Base-by-base conservation (phyloP, 2,113 vertebrate genomes). In the Gadus chalcogrammus region DNA sequence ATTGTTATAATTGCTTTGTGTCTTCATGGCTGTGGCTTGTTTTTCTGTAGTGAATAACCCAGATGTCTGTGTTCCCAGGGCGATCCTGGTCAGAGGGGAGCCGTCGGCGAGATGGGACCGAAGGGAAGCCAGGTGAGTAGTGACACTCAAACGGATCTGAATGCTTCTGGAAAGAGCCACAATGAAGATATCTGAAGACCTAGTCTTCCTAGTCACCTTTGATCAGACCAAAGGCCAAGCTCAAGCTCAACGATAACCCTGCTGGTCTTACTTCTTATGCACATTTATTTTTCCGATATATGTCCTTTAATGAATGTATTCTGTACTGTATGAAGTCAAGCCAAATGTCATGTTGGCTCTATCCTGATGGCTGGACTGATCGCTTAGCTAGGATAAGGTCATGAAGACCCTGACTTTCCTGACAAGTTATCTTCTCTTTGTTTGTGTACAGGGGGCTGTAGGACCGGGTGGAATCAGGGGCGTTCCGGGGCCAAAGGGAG, bases 401-500 rank as follows among this genome's bases (percentile, higher is more conserved):
- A 7, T 35, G 31, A 35, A 35, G 31, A 35, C 31, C 5, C 31
- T 0, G 31, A 35, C 31, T 22, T 61, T 22, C 53, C 53, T 55
- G 53, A 15, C 12, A 12, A 15, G 15, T 58, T n/a, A 31, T 60
- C 69, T 2, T n/a, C 24, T 58, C 66, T 66, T 60, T 65, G 27
- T 75, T 28, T 53, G 16, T 79, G 42, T 22, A 12, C 35, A 99
- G 97, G 97, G 96, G 0, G 74, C 86, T 61, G 85, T 66, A 81
- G 97, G 97, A 69, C 71, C 92, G 65, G 78, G 82, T 85, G 97
- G 97, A 81, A 93, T 96, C 87, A 91, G 92, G 82, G 97, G 97
- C 70, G 82, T 93, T 15, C 95, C 95, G 13, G 97, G 97, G 1
- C 87, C 94, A 3, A 97, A 97, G 91, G 96, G 97, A 92, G 95